Evolutionary conservation across 2,888 invertebrate species (phyloP), one percentile per base, ranked within the genome.

Genomic region (Dendrolimus pini): DNA sequence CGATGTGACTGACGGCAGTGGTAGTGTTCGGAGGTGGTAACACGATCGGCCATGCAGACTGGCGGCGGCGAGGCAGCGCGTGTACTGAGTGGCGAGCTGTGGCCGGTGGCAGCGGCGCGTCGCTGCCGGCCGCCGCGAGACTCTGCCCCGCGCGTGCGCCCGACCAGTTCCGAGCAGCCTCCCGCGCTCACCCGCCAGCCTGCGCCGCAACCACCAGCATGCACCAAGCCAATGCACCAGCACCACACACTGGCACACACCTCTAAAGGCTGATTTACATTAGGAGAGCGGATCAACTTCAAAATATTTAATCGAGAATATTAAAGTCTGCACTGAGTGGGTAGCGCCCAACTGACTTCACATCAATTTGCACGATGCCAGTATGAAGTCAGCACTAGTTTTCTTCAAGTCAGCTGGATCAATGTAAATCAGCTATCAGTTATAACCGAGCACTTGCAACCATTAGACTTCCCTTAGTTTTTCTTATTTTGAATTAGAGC

Each of bases 61-160:
- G 77, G 75, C 83, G 80, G 80, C 83, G 78, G 83, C 83, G 70
- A 80, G 82, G 84, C 87, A 77, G 82, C 87, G 85, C 86, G 85
- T 78, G 83, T 81, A 88, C 89, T 88, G 88, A 87, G 79, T 75
- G 80, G 70, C 74, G 75, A 70, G 68, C 67, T 67, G 67, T 69
- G 70, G 74, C 73, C 69, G 74, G 75, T 75, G 77, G 78, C 70
- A 70, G 72, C 55, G 73, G 74, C 77, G 80, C 78, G 75, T 74
- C 70, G 70, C 72, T 66, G 75, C 72, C 75, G 76, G 74, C 77
- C 73, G 74, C 72, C 72, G 73, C 77, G 67, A 69, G 71, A 74
- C 80, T 79, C 78, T 79, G 81, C 81, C 81, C 82, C 83, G 83
- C 83, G 82, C 86, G 78, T 85, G 87, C 86, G 85, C 77, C 80